phyloP scores from a whole-genome alignment of 2,888 invertebrate genomes.

The Toxonevra muliebris region DNA sequence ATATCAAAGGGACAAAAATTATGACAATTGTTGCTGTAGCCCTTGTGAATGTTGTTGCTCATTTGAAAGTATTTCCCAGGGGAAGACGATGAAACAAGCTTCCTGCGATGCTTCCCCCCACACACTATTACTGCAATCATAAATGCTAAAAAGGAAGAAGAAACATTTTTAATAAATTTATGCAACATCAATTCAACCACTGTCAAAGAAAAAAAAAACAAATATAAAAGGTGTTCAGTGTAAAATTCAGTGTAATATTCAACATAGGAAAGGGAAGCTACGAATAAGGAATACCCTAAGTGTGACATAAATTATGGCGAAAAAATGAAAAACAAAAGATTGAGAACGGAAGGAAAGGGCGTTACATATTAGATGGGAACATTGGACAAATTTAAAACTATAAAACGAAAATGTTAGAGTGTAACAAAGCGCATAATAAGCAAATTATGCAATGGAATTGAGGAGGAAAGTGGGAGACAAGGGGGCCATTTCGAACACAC shows the following conservation, averaged over 20 bases:
- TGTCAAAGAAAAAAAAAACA: too few species aligned
- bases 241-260: too few species aligned
- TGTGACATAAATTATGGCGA: constrained; percentile 61
- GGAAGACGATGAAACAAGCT: constrained; percentile 11
- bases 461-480: constrained; percentile 18
- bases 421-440: constrained; percentile 59
- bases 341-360: too few species aligned
- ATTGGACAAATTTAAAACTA: constrained; percentile 55
- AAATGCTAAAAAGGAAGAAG: background rate
- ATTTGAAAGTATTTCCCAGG: constrained; percentile 18
- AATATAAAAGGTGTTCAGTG: too few species aligned
- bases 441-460: constrained; percentile 51
- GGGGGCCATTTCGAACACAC: constrained; percentile 27
- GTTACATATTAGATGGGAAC: too few species aligned
- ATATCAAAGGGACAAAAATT: constrained; percentile 55
- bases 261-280: constrained; percentile 27
- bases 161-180: constrained; percentile 19
- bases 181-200: constrained; percentile 4
- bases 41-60: constrained; percentile 24
- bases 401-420: constrained; percentile 45
- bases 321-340: constrained; percentile 4
- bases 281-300: background rate
- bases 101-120: background rate
- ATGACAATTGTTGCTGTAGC: constrained; percentile 40
- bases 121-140: background rate